A percentile compares a stretch with the other conserved stretches of the same genome.
Conservation (phyloP, 1,140 invertebrate species). For the Eumaeus atala region DNA sequence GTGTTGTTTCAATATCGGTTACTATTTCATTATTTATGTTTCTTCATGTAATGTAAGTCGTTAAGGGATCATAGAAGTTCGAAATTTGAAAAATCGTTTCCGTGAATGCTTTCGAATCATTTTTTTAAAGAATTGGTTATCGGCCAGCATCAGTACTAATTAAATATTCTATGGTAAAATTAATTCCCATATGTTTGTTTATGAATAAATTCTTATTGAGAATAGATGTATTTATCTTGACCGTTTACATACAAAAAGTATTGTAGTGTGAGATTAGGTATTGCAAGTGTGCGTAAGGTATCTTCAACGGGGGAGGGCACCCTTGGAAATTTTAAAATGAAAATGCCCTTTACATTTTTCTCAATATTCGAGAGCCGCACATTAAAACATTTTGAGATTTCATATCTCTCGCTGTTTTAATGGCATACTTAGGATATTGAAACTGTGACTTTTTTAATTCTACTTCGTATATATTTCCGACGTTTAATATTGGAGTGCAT, state of each 20-base stretch:
- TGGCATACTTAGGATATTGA: slow-evolving; percentile 11
- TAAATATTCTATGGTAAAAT: no score
- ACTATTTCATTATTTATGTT: slow-evolving; percentile 60
- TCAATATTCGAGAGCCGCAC: slow-evolving; percentile 39
- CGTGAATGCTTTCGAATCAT: no score
- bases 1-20: slow-evolving; percentile 68
- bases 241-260: no score
- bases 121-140: no score
- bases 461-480: neutral
- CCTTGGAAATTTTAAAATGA: slow-evolving; percentile 52
- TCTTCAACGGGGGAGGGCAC: slow-evolving; percentile 43
- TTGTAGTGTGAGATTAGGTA: no score
- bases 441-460: neutral
- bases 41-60: slow-evolving; percentile 47
- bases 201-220: no score
- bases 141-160: no score
- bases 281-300: slow-evolving; percentile 36
- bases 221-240: no score
- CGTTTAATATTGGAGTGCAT: neutral
- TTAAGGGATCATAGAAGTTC: slow-evolving; percentile 20
- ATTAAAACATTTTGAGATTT: slow-evolving; percentile 13
- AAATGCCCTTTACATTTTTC: slow-evolving; percentile 57
- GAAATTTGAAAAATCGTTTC: no score
- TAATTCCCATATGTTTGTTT: no score
- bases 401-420: slow-evolving; percentile 9